Percentiles rank a stretch among this genome's conserved stretches.
phyloP scores from a whole-genome alignment of 2,888 invertebrate species.

The Eilema depressum region DNA sequence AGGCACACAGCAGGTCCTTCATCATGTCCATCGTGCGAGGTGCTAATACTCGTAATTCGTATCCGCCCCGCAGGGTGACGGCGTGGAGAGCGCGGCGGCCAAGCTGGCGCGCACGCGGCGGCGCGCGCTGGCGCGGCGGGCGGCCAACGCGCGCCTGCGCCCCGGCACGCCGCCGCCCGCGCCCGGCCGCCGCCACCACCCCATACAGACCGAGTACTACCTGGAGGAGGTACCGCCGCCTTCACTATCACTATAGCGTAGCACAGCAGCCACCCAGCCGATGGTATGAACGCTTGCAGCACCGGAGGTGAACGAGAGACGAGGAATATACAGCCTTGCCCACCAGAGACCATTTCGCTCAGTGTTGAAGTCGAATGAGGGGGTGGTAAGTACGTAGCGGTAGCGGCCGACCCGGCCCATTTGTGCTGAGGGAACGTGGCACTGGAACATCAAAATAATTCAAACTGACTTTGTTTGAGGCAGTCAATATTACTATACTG shows the following conservation, averaged over 20 bases:
- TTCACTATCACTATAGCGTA: background rate
- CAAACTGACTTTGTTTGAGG: background rate
- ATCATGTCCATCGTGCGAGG: too few species aligned
- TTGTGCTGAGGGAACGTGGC: too few species aligned
- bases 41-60: too few species aligned
- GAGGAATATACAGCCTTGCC: background rate
- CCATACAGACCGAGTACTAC: conserved; percentile 96
- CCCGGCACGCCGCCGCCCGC: conserved; percentile 92
- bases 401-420: background rate
- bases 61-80: conserved; percentile 82
- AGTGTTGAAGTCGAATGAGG: background rate
- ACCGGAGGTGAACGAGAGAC: too few species aligned
- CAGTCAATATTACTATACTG: background rate
- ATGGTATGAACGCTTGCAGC: too few species aligned
- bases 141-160: conserved; percentile 90
- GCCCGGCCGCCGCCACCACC: conserved; percentile 93
- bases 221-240: conserved; percentile 90
- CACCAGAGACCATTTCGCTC: background rate
- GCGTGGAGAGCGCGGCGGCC: conserved; percentile 73
- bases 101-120: conserved; percentile 86
- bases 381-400: background rate
- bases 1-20: too few species aligned
- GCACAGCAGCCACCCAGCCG: background rate
- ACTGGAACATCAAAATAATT: background rate
- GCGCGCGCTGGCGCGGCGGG: conserved; percentile 90